Base-by-base conservation (phyloP, 2,113 vertebrate genomes). In the Brienomyrus brachyistius region DNA sequence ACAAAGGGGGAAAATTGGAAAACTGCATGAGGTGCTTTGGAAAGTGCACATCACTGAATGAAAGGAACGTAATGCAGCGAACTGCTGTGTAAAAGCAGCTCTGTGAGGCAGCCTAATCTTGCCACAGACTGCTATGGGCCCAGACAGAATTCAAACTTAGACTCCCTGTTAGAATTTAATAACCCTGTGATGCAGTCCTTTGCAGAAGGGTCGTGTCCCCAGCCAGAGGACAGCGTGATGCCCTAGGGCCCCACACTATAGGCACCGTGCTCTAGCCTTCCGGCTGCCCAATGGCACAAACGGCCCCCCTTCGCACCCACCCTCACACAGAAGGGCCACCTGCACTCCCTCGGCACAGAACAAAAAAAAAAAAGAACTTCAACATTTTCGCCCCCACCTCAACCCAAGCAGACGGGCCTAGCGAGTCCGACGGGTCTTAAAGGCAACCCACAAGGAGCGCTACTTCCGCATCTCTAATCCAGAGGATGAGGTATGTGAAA, bases 131-230 rank as follows among this genome's bases (percentile, higher is more conserved):
- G 17, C 50, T 48, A 52, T 23, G 19, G 5, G 66, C 4, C 59
- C 10, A 48, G 50, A 43, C 70, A 54, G 13, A 35, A 43, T 88
- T 87, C 48, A 87, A 87, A 87, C 50, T n/a, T 50, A 52, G 40
- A 87, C 50, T 87, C 59, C 85, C 86, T 74, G 59, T 47, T 77
- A 56, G 62, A 87, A 48, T 74, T 90, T 40, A 86, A 74, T 77
- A 62, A 90, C 43, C 82, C 82, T 84, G 45, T 43, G 45, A 45
- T 84, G 7, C 21, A 23, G 82, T 47, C 43, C 82, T n/a, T 35
- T 88, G 45, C 51, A 47, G 51, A 23, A 51, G 48, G 27, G 43
- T 31, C 15, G 5, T 27, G 52, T 84, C 51, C 52, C 50, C 77
- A 83, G 50, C 45, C 54, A 31, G 88, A 62, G 77, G 21, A 51